Evolutionary conservation across 2,113 vertebrate genomes (phyloP).

Genomic region (Leucoraja erinaceus): DNA sequence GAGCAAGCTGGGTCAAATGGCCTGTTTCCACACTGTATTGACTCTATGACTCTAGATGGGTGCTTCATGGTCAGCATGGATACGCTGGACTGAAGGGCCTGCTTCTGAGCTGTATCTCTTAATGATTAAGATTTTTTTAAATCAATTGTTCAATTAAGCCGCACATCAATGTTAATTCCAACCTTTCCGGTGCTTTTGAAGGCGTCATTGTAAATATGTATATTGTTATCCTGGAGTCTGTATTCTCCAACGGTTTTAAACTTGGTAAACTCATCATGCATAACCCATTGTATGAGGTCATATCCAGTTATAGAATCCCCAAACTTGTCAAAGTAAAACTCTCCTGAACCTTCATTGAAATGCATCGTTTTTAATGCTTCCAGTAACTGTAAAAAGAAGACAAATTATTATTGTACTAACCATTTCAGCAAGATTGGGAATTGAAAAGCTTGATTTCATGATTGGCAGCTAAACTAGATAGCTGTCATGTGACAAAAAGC

Average conservation of each 20-base stretch:
- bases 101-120: too few relatives aligned
- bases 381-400: constrained; percentile 50
- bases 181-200: neutral
- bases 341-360: constrained; percentile 43
- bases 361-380: constrained; percentile 47
- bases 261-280: constrained; percentile 17
- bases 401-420: neutral
- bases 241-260: constrained; percentile 46
- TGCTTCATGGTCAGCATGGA: too few relatives aligned
- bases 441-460: neutral
- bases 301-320: constrained; percentile 54
- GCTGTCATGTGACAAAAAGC: neutral
- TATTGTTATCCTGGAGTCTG: constrained; percentile 35
- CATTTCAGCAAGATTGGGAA: neutral
- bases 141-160: neutral
- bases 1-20: too few relatives aligned
- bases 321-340: constrained; percentile 47
- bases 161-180: neutral
- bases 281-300: constrained; percentile 49
- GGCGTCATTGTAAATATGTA: constrained; percentile 25
- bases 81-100: too few relatives aligned
- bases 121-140: neutral
- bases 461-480: neutral
- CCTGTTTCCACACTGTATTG: too few relatives aligned
- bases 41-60: too few relatives aligned